Percentiles rank a stretch among this genome's conserved stretches.
phyloP scores from a whole-genome alignment of 92 coral and sea anemone genomes.

The Parazoanthus darwini region DNA sequence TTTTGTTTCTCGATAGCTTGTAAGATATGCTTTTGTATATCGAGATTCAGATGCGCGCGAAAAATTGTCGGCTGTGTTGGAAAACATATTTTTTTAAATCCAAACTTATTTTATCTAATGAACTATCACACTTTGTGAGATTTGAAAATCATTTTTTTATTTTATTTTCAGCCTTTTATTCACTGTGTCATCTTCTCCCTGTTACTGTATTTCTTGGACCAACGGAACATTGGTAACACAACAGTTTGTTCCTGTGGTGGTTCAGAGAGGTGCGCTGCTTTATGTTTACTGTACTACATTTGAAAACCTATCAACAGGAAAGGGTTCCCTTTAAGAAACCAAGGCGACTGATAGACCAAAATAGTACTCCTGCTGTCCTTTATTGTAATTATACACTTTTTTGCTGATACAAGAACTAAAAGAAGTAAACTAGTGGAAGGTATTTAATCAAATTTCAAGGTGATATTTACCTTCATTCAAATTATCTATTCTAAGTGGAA shows the following conservation, averaged over 20 bases:
- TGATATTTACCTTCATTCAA: background rate
- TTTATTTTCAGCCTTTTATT: constrained; percentile 60
- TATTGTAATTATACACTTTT: too few relatives aligned
- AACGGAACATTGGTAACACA: constrained; percentile 50
- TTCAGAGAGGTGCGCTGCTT: constrained; percentile 31
- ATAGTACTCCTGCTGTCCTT: background rate
- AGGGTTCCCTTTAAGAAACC: too few relatives aligned
- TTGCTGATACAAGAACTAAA: too few relatives aligned
- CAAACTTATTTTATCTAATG: background rate
- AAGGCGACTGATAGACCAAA: background rate
- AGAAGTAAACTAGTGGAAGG: too few relatives aligned
- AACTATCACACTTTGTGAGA: background rate
- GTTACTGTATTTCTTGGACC: constrained; percentile 74
- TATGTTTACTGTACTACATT: background rate
- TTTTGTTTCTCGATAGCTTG: too few relatives aligned
- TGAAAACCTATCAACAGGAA: background rate
- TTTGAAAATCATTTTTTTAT: too few relatives aligned
- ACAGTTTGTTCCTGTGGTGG: constrained; percentile 27
- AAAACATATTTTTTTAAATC: too few relatives aligned
- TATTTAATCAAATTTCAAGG: too few relatives aligned
- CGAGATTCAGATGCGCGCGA: too few relatives aligned
- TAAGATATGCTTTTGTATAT: too few relatives aligned
- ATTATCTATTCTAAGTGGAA: background rate
- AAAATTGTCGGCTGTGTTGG: too few relatives aligned
- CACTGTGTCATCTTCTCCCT: constrained; percentile 56